Conservation (phyloP, 2,113 vertebrate species). For the Dasyornis broadbenti region DNA sequence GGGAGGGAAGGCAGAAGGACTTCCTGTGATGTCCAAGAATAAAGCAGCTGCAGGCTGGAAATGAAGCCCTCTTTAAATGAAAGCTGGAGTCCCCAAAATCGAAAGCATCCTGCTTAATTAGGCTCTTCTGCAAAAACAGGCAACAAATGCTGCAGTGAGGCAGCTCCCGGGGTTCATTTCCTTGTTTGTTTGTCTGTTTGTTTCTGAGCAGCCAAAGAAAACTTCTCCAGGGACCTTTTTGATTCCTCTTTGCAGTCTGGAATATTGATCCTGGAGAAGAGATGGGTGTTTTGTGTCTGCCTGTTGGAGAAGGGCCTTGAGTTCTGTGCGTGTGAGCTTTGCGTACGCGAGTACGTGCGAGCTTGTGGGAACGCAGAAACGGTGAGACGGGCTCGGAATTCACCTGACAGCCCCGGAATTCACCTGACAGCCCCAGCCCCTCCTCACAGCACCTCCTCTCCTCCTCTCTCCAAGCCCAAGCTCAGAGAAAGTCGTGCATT, state of each 20-base stretch:
- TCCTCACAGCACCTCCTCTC: not conserved
- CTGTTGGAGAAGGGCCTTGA: not conserved
- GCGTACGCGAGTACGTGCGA: accelerated
- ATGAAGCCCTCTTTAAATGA: not conserved
- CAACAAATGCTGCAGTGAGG: not conserved
- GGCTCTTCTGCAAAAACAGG: not conserved
- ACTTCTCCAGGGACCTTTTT: conserved; percentile 27
- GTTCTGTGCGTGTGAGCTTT: not conserved
- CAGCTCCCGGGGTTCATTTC: not conserved
- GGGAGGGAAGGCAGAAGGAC: not conserved
- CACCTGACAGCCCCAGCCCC: not conserved
- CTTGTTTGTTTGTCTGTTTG: conserved; percentile 18
- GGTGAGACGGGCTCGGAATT: not conserved
- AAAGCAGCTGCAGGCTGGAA: not conserved
- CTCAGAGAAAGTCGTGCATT: not conserved
- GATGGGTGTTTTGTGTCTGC: not conserved
- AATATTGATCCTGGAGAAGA: conserved; percentile 1
- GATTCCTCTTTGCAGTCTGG: conserved; percentile 29
- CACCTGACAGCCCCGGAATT: not conserved
- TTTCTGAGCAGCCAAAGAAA: not conserved
- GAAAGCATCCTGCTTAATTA: not conserved
- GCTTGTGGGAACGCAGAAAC: not conserved
- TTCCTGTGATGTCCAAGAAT: not conserved
- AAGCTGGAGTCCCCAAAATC: not conserved
- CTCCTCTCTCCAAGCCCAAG: not conserved